Base-by-base conservation (phyloP, 1,140 invertebrate species). In the Drosophila ficusphila region DNA sequence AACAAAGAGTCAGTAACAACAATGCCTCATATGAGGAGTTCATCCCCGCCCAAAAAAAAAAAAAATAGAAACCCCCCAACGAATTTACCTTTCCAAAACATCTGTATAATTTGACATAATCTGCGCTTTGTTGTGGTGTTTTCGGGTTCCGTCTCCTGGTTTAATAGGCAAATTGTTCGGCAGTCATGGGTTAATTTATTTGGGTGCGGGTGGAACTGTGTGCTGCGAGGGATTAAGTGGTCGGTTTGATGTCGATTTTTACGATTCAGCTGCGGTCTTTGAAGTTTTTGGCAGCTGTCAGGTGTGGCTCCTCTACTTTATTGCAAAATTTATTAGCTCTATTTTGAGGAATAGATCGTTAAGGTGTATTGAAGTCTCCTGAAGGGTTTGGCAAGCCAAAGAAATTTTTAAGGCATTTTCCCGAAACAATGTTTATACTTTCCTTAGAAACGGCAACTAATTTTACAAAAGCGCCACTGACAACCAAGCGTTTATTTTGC, bases 31-130 rank as follows among this genome's bases (percentile, higher is more conserved):
- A 3, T 18, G 12, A 64, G 14, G 31, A 16, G 42, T 27, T 8
- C 23, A 46, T 16, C 23, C 23, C 42, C 42, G n/a, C n/a, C 16
- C 18, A 21, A 21, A 3, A 18, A 39, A 21, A 23, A 9, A 8
- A 4, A 14, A 21, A 23, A 23, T 29, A 34, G 7, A 38, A 25
- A 39, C 11, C 27, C 31, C 27, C 18, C 27, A 12, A 4, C 21
- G 21, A 49, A 54, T 53, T 48, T 62, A 54, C 60, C 81, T 86
- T 75, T 74, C 47, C 23, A 62, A 71, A 83, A 86, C 81, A 76
- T 68, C 82, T 58, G 56, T 86, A 83, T 79, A 88, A 86, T 88
- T 88, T 88, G 82, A 82, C 77, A 88, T 86, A 88, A 88, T 82
- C 82, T 81, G 62, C 64, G 67, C 73, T 74, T 86, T 85, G 76